Percentiles rank a stretch among this genome's conserved stretches.
Evolutionary conservation across 2,888 invertebrate species (phyloP).

Genomic region (Criorhina ranunculi): DNA sequence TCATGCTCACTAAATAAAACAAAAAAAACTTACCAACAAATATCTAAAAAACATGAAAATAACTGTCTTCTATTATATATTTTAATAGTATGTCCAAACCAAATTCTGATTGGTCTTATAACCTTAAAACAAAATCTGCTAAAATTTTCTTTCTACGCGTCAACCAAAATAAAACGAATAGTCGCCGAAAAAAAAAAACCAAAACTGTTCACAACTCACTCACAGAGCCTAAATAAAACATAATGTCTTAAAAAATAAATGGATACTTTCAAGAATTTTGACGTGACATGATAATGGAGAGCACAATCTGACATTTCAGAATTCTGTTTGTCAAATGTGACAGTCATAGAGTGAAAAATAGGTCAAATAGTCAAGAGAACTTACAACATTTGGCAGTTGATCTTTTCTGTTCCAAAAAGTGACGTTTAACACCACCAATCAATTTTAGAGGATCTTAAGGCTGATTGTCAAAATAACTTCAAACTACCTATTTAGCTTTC

Average conservation of each 20-base stretch:
- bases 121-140: background rate
- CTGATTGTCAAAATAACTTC: no score
- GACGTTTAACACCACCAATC: no score
- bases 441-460: no score
- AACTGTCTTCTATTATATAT: conserved; percentile 23
- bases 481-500: no score
- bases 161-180: background rate
- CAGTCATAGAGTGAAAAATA: background rate
- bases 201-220: conserved; percentile 25
- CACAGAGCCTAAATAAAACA: conserved; percentile 33
- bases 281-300: background rate
- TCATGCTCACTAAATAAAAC: conserved; percentile 83
- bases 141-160: background rate
- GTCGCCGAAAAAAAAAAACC: background rate
- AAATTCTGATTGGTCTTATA: conserved; percentile 19
- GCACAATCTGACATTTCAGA: background rate
- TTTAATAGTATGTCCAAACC: no score
- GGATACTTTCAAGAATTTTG: conserved; percentile 45
- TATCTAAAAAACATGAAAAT: conserved; percentile 14
- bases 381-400: no score
- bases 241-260: background rate
- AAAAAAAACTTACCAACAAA: conserved; percentile 47
- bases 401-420: no score
- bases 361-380: background rate
- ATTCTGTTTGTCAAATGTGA: background rate